These are phyloP conservation scores for Brienomyrus longianalis DNA, from an alignment of 2,113 vertebrate species.

Conservation along the genomic window DNA sequence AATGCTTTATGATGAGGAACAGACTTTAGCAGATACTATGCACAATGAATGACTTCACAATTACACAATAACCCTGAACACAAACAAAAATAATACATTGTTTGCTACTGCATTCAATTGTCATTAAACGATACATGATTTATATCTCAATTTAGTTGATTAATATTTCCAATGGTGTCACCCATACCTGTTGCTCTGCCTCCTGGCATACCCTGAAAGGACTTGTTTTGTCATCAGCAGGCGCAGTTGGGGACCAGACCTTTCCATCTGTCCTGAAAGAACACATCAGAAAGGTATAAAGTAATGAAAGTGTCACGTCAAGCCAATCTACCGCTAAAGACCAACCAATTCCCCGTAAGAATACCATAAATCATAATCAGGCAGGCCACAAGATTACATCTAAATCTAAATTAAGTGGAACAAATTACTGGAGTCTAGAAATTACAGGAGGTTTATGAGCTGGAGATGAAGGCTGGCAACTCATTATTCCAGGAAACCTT, in stretches of 20 bases:
- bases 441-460: not conserved
- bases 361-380: not conserved
- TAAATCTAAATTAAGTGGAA: not conserved
- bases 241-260: conserved; percentile 65
- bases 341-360: not conserved
- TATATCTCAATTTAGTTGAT: not conserved
- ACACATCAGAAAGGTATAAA: conserved; percentile 12
- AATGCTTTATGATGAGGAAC: not conserved
- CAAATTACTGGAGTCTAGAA: not conserved
- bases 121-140: conserved; percentile 1
- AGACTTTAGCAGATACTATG: not conserved
- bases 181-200: conserved; percentile 73
- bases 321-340: not conserved
- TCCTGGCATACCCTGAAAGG: conserved; percentile 67
- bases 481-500: not conserved
- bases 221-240: conserved; percentile 79
- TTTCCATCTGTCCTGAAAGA: conserved; percentile 72
- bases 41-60: not conserved
- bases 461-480: not conserved
- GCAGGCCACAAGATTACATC: not conserved
- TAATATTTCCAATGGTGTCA: not conserved
- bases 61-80: not conserved
- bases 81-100: not conserved
- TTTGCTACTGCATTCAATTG: not conserved
- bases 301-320: not conserved